Evolutionary conservation across 35 echinoderm and acorn worm genomes (phyloP), one percentile per base, ranked within the genome.

Genomic region (Apostichopus japonicus): DNA sequence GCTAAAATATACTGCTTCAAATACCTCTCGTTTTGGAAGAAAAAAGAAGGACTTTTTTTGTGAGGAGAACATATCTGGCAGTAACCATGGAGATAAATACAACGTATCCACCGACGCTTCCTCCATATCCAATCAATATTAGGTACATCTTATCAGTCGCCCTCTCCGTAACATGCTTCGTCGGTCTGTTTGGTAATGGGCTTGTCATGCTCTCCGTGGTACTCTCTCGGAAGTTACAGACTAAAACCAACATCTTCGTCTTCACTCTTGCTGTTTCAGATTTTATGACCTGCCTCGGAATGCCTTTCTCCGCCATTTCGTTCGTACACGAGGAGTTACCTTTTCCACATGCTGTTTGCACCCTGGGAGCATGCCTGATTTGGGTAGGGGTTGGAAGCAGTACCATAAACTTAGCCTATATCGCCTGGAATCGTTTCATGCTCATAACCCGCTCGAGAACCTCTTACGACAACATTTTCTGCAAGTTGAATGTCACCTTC

Each of bases 241-340:
- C 93, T 6, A 91, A 90, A 22, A 94, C 93, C 6, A 94, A 94
- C 51, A 76, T 92, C 16, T 94, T 91, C 53, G 93, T 94, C 78
- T 53, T 94, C 51, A 72, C 90, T 14, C 53, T 94, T 54, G 78
- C 93, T 14, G 57, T 94, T 6, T 71, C 90, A 2, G 93, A 94
- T 92, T 86, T 94, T 10, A 53, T 92, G 22, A 94, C 78, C 5
- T 65, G 77, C 14, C 33, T n/a, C 59, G 78, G 62, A 55, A 93
- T 91, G 91, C 93, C 93, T 5, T 82, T 96, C 13, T 57, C 59
- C 23, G 22, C 55, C 0, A 16, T 79, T 52, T 56, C 90, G 33
- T 78, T 79, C 51, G 54, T 79, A 6, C 44, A 91, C 72, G 72
- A 79, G 13, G 86, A 77, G 55, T 91, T 86, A 65, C 93, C 93